phyloP scores from a whole-genome alignment of 2,888 invertebrate species.

The Anoplius nigerrimus region DNA sequence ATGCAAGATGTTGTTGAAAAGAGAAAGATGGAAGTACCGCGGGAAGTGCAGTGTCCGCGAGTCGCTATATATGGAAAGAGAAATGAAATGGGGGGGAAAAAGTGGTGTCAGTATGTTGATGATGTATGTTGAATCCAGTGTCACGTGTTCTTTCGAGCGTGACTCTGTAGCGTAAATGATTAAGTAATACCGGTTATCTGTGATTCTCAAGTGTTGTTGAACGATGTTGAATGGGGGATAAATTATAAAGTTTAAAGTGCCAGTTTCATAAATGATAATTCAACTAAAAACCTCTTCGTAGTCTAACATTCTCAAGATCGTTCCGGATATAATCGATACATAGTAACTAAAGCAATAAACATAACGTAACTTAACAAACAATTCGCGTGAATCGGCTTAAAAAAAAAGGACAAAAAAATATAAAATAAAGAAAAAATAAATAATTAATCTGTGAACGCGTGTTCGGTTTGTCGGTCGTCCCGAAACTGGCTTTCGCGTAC shows the following conservation, averaged over 20 bases:
- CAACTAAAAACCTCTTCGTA: conserved; percentile 5
- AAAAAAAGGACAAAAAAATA: neutral
- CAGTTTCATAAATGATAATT: conserved; percentile 45
- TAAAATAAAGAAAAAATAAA: neutral
- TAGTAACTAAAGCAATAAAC: neutral
- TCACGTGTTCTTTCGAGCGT: conserved; percentile 45
- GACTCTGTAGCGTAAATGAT: conserved; percentile 6
- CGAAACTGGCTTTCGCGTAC: conserved; percentile 30
- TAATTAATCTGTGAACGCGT: conserved; percentile 32
- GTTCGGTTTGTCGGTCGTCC: conserved; percentile 24
- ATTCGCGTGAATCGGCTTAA: neutral
- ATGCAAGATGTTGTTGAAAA: conserved; percentile 26
- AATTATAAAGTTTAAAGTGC: conserved; percentile 45
- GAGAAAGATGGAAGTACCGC: conserved; percentile 5
- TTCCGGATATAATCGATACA: neutral
- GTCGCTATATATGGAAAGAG: conserved; percentile 13
- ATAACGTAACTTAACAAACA: neutral
- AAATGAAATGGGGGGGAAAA: neutral
- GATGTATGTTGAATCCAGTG: conserved; percentile 34
- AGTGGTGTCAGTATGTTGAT: conserved; percentile 31
- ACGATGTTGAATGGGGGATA: conserved; percentile 12
- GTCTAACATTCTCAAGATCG: neutral
- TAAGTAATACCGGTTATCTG: conserved; percentile 34
- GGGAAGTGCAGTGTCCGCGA: conserved; percentile 47
- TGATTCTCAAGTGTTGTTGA: conserved; percentile 51